phyloP scores from a whole-genome alignment of 1,140 invertebrate species.

The Aphaenogaster floridana region DNA sequence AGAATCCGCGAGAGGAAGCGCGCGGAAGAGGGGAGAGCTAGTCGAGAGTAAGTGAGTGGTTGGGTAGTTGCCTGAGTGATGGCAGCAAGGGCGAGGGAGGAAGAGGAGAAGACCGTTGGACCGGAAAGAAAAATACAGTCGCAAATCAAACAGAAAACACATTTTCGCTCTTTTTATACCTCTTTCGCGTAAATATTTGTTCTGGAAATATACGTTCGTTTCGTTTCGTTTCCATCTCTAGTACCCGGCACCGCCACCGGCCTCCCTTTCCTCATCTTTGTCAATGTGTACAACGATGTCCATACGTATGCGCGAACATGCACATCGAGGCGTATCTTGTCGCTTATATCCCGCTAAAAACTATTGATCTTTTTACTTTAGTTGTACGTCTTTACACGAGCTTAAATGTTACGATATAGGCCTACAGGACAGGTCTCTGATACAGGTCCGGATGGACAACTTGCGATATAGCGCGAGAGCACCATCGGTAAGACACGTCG shows the following conservation, averaged over 20 bases:
- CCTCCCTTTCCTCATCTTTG: conserved; percentile 39
- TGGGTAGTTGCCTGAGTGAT: conserved; percentile 56
- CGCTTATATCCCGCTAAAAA: not conserved
- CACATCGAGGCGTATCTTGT: not conserved
- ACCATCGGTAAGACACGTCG: conserved; percentile 12
- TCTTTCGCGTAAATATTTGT: conserved; percentile 80
- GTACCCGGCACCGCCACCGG: not conserved
- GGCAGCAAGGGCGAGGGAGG: conserved; percentile 23
- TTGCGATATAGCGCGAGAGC: not conserved
- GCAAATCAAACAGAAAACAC: conserved; percentile 81
- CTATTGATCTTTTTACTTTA: conserved; percentile 8
- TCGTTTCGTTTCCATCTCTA: conserved; percentile 68
- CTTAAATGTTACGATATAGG: not conserved
- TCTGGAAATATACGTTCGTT: conserved; percentile 80
- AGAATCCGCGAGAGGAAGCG: conserved; percentile 10
- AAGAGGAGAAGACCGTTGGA: conserved; percentile 40
- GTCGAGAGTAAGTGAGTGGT: conserved; percentile 53
- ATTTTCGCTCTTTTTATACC: conserved; percentile 78
- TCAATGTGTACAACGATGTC: not conserved
- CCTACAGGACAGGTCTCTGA: not conserved
- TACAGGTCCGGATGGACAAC: not conserved
- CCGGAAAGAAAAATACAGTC: conserved; percentile 79
- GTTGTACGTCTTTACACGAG: not conserved
- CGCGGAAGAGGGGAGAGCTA: conserved; percentile 19
- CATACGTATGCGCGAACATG: conserved; percentile 1